Conservation (phyloP, 2,888 invertebrate genomes). For the Tenthredo scrophulariae region DNA sequence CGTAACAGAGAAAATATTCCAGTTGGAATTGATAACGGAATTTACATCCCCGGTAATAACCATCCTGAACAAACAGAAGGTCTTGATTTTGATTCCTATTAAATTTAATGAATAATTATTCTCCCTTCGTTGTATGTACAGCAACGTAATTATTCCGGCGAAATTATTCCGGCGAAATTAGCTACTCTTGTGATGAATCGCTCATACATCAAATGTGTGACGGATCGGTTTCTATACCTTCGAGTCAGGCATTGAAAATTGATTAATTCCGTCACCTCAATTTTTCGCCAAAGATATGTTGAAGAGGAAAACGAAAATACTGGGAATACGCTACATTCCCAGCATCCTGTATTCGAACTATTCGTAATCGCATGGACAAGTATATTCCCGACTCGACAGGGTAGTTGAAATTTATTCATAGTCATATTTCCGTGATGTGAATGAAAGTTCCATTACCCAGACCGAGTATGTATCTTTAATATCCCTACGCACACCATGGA, state of each 20-base stretch:
- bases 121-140: background rate
- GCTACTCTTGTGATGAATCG: background rate
- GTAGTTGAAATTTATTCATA: background rate
- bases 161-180: background rate
- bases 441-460: conserved; percentile 12
- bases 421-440: background rate
- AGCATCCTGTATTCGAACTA: background rate
- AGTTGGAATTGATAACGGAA: background rate
- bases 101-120: conserved; percentile 14
- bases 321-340: background rate
- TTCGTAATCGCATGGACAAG: background rate
- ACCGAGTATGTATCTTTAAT: background rate
- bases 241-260: background rate
- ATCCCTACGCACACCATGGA: background rate
- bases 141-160: background rate
- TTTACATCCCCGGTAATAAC: background rate
- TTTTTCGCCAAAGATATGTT: background rate
- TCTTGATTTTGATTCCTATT: background rate
- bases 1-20: background rate
- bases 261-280: background rate
- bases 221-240: background rate
- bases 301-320: background rate
- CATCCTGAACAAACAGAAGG: background rate
- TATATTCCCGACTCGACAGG: background rate
- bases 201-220: background rate